These are phyloP conservation scores for Craniophora ligustri DNA, from an alignment of 2,888 invertebrate genomes.

Conservation along the genomic window DNA sequence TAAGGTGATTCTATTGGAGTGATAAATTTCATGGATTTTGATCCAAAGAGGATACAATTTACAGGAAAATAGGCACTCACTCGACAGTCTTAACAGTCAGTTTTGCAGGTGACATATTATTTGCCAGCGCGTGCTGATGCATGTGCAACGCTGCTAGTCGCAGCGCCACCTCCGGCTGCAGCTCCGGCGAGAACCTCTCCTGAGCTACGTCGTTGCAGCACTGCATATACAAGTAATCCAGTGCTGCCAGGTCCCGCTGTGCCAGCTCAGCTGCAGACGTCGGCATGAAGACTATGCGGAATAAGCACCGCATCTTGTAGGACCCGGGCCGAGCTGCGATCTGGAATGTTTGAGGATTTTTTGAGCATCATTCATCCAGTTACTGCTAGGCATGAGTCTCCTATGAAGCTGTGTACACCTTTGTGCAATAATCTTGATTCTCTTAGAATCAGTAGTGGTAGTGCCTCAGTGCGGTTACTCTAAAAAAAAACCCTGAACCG, in stretches of 20 bases:
- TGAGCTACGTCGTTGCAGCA: constrained; percentile 98
- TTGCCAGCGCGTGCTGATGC: constrained; percentile 95
- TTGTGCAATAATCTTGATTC: too few species aligned
- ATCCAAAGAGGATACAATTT: too few species aligned
- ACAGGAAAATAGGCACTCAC: too few species aligned
- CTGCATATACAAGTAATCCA: constrained; percentile 96
- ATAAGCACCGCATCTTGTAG: constrained; percentile 96
- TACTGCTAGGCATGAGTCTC: too few species aligned
- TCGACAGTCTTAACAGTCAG: constrained; percentile 95
- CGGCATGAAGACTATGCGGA: constrained; percentile 96
- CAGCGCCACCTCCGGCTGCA: constrained; percentile 94
- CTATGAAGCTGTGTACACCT: too few species aligned
- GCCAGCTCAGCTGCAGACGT: constrained; percentile 95
- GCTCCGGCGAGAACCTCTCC: constrained; percentile 96
- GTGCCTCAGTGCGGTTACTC: too few species aligned
- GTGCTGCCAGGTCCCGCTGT: constrained; percentile 94
- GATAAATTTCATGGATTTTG: too few species aligned
- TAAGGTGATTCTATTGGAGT: too few species aligned
- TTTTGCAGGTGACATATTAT: constrained; percentile 93
- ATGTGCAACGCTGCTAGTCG: constrained; percentile 96
- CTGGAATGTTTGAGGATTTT: constrained; percentile 79
- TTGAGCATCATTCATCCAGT: too few species aligned
- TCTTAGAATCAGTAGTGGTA: too few species aligned
- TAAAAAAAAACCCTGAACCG: too few species aligned
- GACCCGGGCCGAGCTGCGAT: constrained; percentile 97